Evolutionary conservation across 1,140 invertebrate species (phyloP).

Genomic region (Hylaeus anthracinus): DNA sequence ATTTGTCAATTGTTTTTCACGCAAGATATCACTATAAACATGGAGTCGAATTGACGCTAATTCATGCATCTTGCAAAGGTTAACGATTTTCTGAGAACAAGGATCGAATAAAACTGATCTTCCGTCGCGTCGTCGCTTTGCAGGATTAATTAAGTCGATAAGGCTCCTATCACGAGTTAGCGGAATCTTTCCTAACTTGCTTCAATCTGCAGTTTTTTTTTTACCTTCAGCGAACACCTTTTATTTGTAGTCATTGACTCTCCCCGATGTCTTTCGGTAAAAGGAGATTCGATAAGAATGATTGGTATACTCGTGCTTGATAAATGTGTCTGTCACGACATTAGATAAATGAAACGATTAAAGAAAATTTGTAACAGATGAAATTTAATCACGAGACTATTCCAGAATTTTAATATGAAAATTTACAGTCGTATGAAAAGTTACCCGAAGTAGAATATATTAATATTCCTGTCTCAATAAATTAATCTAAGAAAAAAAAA

Average conservation of each 20-base stretch:
- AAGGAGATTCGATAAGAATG: constrained; percentile 18
- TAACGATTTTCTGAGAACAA: constrained; percentile 50
- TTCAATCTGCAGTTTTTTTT: constrained; percentile 23
- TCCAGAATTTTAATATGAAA: too few species aligned
- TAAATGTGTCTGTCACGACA: not conserved
- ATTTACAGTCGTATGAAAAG: too few species aligned
- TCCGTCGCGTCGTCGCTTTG: constrained; percentile 32
- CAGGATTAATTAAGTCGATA: constrained; percentile 74
- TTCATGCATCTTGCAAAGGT: constrained; percentile 7
- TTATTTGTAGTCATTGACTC: constrained; percentile 37
- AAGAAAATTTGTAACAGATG: not conserved
- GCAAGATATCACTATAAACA: constrained; percentile 14
- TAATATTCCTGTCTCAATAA: too few species aligned
- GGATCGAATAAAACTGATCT: constrained; percentile 62
- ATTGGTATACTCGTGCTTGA: constrained; percentile 18
- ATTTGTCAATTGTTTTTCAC: too few species aligned
- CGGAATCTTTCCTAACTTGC: constrained; percentile 48
- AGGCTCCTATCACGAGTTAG: constrained; percentile 57
- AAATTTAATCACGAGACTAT: constrained; percentile 22
- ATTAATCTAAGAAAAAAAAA: too few species aligned
- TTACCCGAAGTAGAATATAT: too few species aligned
- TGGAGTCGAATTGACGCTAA: constrained; percentile 43
- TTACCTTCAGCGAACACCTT: constrained; percentile 26
- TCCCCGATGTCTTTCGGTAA: constrained; percentile 28
- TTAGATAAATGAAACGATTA: constrained; percentile 16